Percentiles rank a stretch among this genome's conserved stretches.
Evolutionary conservation across 2,888 invertebrate species (phyloP).

Genomic region (Nasonovia ribisnigri): DNA sequence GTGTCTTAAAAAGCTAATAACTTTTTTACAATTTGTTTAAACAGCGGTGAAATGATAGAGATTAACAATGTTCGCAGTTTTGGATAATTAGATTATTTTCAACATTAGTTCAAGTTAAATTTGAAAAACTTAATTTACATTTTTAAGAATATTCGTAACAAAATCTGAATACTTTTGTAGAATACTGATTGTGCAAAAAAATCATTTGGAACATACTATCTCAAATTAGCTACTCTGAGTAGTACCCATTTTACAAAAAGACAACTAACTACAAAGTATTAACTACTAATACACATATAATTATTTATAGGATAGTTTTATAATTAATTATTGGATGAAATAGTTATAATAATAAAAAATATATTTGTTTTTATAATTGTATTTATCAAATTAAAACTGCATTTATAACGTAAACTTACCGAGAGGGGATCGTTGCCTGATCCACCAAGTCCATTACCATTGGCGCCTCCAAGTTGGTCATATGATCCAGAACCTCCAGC

Average conservation of each 20-base stretch:
- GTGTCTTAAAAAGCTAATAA: no score
- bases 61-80: no score
- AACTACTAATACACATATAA: background rate
- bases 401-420: conserved; percentile 65
- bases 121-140: no score
- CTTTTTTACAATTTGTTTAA: no score
- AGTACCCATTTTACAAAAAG: background rate
- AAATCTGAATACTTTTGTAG: no score
- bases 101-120: no score
- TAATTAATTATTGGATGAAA: background rate
- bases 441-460: conserved; percentile 67
- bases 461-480: conserved; percentile 62
- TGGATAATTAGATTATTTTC: no score
- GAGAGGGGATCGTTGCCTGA: conserved; percentile 69
- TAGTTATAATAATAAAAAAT: background rate
- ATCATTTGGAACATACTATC: background rate
- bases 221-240: background rate
- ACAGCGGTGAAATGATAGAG: no score
- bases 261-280: background rate
- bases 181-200: background rate
- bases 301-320: background rate
- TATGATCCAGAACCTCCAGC: conserved; percentile 63
- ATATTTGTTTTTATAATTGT: background rate
- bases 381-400: background rate
- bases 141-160: no score